Evolutionary conservation across 2,797 vertebrate species (phyloP).

Genomic region (Eulemur rubriventer): DNA sequence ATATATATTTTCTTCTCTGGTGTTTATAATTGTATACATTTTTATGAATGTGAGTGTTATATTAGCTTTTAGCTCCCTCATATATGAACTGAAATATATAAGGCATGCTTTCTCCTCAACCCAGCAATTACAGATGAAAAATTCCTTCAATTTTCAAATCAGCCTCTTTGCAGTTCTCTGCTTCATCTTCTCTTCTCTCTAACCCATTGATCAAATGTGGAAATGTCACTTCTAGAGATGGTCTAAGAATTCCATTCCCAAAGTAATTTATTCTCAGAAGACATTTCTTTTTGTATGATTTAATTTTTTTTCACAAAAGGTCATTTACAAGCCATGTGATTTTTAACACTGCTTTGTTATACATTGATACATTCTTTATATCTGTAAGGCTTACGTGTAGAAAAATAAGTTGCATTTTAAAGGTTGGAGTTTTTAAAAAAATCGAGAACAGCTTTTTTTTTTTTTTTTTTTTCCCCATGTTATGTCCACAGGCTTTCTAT

Average conservation of each 20-base stretch:
- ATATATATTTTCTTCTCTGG: neutral
- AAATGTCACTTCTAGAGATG: conserved; percentile 45
- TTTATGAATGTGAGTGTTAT: neutral
- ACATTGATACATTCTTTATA: neutral
- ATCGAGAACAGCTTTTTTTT: neutral
- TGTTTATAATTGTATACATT: conserved; percentile 14
- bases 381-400: neutral
- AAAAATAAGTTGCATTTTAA: conserved; percentile 32
- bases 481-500: neutral
- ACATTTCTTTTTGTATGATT: conserved; percentile 22
- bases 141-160: conserved; percentile 20
- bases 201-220: conserved; percentile 7
- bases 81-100: conserved; percentile 3
- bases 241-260: conserved; percentile 44
- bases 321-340: conserved; percentile 20
- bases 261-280: conserved; percentile 41
- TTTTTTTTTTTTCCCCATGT: rapidly evolving
- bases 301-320: neutral
- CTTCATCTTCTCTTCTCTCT: neutral
- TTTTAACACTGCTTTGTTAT: conserved; percentile 46
- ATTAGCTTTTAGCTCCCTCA: neutral
- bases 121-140: conserved; percentile 41
- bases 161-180: neutral
- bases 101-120: neutral
- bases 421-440: neutral